phyloP scores from a whole-genome alignment of 2,797 vertebrate species.

The Lophius americanus region DNA sequence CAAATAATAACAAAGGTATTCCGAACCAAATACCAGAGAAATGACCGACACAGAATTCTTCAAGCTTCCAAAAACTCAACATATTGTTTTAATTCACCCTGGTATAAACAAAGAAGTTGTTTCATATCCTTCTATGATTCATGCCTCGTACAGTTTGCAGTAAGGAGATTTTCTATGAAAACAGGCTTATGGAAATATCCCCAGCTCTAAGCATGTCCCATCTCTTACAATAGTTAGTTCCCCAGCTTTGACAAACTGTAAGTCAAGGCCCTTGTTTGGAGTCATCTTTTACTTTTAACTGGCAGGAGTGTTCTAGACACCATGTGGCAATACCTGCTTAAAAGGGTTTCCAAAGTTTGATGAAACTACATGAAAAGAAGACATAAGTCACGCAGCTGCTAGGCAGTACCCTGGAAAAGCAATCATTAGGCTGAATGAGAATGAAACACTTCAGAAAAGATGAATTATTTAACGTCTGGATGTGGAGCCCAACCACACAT shows the following conservation, averaged over 20 bases:
- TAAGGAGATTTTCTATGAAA: slow-evolving; percentile 43
- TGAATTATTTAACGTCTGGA: slow-evolving; percentile 42
- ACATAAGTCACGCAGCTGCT: slow-evolving; percentile 39
- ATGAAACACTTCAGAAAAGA: slow-evolving; percentile 44
- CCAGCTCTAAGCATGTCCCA: slow-evolving; percentile 36
- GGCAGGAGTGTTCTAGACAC: slow-evolving; percentile 8
- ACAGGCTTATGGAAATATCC: slow-evolving; percentile 15
- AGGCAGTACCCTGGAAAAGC: slow-evolving; percentile 41
- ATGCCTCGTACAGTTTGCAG: slow-evolving; percentile 31
- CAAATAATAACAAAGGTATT: slow-evolving; percentile 45
- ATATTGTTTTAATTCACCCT: slow-evolving; percentile 48
- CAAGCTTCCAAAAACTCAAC: slow-evolving; percentile 41
- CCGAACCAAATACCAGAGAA: slow-evolving; percentile 39
- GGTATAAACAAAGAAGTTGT: slow-evolving; percentile 48
- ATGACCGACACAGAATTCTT: slow-evolving; percentile 32
- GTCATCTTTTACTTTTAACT: slow-evolving; percentile 30
- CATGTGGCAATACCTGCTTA: slow-evolving; percentile 32
- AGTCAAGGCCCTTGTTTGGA: slow-evolving; percentile 40
- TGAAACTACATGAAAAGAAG: slow-evolving; percentile 38
- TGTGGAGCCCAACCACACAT: slow-evolving; percentile 40
- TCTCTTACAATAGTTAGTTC: slow-evolving; percentile 32
- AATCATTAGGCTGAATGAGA: slow-evolving; percentile 24
- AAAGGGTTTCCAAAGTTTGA: slow-evolving; percentile 21
- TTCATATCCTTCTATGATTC: slow-evolving; percentile 51
- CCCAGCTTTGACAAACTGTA: slow-evolving; percentile 33